phyloP scores from a whole-genome alignment of 2,113 vertebrate genomes.

The Microcebus ravelobensis region DNA sequence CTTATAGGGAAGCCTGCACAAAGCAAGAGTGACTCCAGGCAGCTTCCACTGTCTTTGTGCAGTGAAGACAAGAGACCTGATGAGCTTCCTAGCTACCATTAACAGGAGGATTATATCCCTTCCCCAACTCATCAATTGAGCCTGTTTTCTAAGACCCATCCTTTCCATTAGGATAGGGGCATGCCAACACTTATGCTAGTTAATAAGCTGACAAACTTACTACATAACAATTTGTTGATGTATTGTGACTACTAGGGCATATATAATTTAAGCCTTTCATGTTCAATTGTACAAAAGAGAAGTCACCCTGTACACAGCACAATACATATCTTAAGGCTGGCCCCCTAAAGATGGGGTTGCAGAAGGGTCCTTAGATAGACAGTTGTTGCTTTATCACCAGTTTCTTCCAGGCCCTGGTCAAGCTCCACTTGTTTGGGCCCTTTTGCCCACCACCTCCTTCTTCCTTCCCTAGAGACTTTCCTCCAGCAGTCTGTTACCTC shows the following conservation, averaged over 20 bases:
- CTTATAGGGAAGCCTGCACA: not conserved
- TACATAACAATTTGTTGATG: not conserved
- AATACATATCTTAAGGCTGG: not conserved
- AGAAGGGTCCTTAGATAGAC: not conserved
- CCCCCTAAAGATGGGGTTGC: not conserved
- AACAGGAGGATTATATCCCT: not conserved
- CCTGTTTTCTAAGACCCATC: not conserved
- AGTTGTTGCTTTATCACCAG: not conserved
- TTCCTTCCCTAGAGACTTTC: not conserved
- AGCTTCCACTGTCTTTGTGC: not conserved
- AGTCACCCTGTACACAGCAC: not conserved
- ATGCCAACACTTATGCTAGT: not conserved
- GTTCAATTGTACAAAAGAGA: not conserved
- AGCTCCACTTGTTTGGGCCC: not conserved
- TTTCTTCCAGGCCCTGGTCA: not conserved
- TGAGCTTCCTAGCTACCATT: not conserved
- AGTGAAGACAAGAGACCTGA: not conserved
- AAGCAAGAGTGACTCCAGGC: not conserved
- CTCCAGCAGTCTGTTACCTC: not conserved
- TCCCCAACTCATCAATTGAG: not conserved
- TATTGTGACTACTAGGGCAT: not conserved
- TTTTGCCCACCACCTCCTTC: not conserved
- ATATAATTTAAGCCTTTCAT: not conserved
- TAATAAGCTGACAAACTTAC: not conserved
- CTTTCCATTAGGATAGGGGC: not conserved